These are phyloP conservation scores for Heliconius melpomene DNA, from an alignment of 1,140 invertebrate genomes.

Conservation along the genomic window DNA sequence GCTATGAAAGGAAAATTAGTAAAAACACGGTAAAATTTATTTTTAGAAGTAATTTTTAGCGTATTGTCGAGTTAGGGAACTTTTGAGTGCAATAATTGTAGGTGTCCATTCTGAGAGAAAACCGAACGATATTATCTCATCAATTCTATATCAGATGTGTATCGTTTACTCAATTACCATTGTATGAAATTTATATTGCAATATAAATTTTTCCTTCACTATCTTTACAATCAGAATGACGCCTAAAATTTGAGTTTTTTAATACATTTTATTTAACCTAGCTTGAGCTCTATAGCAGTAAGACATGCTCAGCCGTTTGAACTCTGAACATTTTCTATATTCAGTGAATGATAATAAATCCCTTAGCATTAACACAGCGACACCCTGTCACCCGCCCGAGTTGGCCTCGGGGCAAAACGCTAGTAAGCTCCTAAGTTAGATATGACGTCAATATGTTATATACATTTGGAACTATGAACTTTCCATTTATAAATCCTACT, in stretches of 20 bases:
- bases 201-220: background rate
- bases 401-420: slow-evolving; percentile 73
- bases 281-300: background rate
- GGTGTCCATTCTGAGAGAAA: background rate
- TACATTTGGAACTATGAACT: slow-evolving; percentile 46
- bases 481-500: slow-evolving; percentile 29
- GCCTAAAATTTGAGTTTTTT: background rate
- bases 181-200: background rate
- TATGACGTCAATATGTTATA: slow-evolving; percentile 76
- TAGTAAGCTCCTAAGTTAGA: slow-evolving; percentile 80
- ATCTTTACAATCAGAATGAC: background rate
- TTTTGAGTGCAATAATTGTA: slow-evolving; percentile 12
- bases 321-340: slow-evolving; percentile 23
- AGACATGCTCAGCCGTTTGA: slow-evolving; percentile 22
- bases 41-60: slow-evolving; percentile 11
- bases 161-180: background rate
- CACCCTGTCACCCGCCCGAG: slow-evolving; percentile 79
- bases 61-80: slow-evolving; percentile 18
- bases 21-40: background rate
- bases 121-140: background rate
- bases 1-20: background rate
- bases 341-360: slow-evolving; percentile 42
- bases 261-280: slow-evolving; percentile 10
- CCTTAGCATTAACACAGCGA: slow-evolving; percentile 77
- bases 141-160: background rate